These are phyloP conservation scores for Heliothis virescens DNA, from an alignment of 1,140 invertebrate genomes.

Conservation along the genomic window DNA sequence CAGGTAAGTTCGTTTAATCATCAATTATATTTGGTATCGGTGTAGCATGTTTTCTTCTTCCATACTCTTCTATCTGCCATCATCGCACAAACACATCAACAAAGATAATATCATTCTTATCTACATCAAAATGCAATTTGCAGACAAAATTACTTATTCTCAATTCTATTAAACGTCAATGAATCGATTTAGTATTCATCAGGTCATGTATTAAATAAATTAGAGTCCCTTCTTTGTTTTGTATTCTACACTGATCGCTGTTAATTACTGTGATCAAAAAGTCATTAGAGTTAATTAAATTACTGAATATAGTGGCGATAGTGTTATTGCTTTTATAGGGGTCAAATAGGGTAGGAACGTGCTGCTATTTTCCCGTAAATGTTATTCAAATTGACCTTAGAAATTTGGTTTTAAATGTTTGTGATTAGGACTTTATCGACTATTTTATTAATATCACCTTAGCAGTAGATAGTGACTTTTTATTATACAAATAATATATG, in stretches of 20 bases:
- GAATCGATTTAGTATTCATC: slow-evolving; percentile 4
- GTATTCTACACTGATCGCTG: slow-evolving; percentile 8
- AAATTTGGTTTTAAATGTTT: too few relatives aligned
- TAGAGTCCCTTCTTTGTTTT: slow-evolving; percentile 21
- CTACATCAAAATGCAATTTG: not conserved
- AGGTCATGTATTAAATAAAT: slow-evolving; percentile 22
- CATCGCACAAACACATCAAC: too few relatives aligned
- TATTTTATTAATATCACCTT: too few relatives aligned
- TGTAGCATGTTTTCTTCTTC: too few relatives aligned
- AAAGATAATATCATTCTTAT: too few relatives aligned
- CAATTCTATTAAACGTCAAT: not conserved
- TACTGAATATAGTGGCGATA: slow-evolving; percentile 20
- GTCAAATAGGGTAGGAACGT: not conserved
- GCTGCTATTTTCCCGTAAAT: not conserved
- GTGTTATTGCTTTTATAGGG: not conserved
- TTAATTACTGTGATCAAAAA: slow-evolving; percentile 21
- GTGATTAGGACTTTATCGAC: too few relatives aligned
- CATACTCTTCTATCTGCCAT: too few relatives aligned
- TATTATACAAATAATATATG: too few relatives aligned
- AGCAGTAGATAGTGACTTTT: too few relatives aligned
- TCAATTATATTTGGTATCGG: too few relatives aligned
- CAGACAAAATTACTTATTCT: not conserved
- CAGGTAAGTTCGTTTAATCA: too few relatives aligned
- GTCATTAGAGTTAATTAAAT: slow-evolving; percentile 19
- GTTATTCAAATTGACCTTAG: not conserved